phyloP scores from a whole-genome alignment of 2,888 invertebrate species.

The Agrypnus murinus region DNA sequence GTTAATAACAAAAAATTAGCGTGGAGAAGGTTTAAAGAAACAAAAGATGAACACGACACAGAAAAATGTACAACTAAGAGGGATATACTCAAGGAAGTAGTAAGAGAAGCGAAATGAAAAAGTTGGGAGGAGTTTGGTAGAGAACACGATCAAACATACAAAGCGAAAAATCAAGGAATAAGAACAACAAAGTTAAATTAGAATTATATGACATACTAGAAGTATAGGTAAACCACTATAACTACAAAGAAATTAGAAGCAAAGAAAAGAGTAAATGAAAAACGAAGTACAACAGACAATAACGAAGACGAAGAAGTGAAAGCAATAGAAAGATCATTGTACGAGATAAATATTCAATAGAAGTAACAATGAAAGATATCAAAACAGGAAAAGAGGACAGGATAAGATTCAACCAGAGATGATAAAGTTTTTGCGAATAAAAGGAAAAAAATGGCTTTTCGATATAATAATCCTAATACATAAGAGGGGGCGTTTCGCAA shows the following conservation, averaged over 20 bases:
- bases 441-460: slow-evolving; percentile 2
- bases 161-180: neutral
- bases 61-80: slow-evolving; percentile 2
- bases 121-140: slow-evolving; percentile 5
- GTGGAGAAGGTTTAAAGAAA: neutral
- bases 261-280: slow-evolving; percentile 7
- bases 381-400: neutral
- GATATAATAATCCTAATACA: neutral
- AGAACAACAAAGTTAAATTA: too few species aligned
- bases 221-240: neutral
- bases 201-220: slow-evolving; percentile 7
- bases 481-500: neutral
- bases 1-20: slow-evolving; percentile 13
- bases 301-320: slow-evolving; percentile 3
- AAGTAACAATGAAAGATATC: slow-evolving; percentile 3
- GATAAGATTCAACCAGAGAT: slow-evolving; percentile 5
- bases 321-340: neutral
- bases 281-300: too few species aligned
- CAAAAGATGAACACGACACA: slow-evolving; percentile 1
- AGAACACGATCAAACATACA: slow-evolving; percentile 7
- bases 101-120: neutral
- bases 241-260: slow-evolving; percentile 9
- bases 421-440: neutral
- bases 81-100: neutral
- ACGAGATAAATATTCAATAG: neutral